These are phyloP conservation scores for Mamestra configurata DNA, from an alignment of 1,140 invertebrate genomes.

Conservation along the genomic window DNA sequence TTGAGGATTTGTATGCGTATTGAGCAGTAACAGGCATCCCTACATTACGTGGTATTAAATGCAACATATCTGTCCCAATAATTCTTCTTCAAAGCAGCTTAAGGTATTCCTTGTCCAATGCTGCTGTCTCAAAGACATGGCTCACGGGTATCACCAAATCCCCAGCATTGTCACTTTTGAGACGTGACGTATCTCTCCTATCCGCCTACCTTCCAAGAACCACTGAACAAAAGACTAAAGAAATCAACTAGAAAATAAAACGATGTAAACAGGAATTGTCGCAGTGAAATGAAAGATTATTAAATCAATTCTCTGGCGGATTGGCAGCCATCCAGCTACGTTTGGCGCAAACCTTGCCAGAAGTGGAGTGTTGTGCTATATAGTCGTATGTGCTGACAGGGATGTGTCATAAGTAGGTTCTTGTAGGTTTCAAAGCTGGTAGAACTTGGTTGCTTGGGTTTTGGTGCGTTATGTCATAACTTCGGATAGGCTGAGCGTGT, in stretches of 20 bases:
- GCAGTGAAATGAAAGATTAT: constrained; percentile 51
- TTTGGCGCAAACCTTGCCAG: constrained; percentile 40
- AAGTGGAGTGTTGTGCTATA: constrained; percentile 29
- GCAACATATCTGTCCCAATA: too few relatives aligned
- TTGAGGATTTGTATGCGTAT: neutral
- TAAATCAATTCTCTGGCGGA: constrained; percentile 40
- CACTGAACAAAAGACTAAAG: constrained; percentile 31
- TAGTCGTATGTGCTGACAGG: constrained; percentile 21
- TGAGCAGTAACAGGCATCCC: neutral
- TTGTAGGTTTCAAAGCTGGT: neutral
- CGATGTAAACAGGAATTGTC: constrained; percentile 47
- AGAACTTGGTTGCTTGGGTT: neutral
- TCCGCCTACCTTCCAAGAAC: too few relatives aligned
- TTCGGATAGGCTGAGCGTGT: too few relatives aligned
- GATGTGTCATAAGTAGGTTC: constrained; percentile 26
- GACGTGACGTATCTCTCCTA: neutral
- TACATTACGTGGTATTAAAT: too few relatives aligned
- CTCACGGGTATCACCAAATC: too few relatives aligned
- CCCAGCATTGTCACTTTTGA: too few relatives aligned
- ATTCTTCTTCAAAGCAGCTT: too few relatives aligned
- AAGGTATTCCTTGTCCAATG: too few relatives aligned
- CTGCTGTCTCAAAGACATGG: too few relatives aligned
- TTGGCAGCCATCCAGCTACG: constrained; percentile 46
- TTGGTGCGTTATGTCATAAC: neutral
- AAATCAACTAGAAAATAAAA: neutral